phyloP scores from a whole-genome alignment of 2,888 invertebrate genomes.

The Chymomyza caudatula region DNA sequence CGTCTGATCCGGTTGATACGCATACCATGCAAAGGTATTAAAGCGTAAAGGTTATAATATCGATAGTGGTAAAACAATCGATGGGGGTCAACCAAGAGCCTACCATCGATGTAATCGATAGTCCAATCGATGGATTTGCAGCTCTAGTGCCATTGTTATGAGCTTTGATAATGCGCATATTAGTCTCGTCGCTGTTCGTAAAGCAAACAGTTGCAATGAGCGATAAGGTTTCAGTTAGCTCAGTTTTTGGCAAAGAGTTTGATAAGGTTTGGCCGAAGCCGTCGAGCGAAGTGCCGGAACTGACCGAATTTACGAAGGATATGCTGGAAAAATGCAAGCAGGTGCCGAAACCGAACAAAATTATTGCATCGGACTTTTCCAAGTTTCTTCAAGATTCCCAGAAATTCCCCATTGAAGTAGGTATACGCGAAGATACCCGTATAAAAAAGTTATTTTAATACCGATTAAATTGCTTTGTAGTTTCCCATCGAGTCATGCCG shows the following conservation, averaged over 20 bases:
- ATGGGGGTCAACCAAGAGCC: no score
- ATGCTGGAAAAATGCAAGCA: conserved; percentile 50
- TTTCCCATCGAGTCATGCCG: conserved; percentile 73
- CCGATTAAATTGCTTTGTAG: conserved; percentile 36
- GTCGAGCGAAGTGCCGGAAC: neutral
- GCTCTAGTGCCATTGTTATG: neutral
- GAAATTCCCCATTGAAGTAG: conserved; percentile 60
- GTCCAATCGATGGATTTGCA: no score
- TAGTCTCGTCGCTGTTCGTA: neutral
- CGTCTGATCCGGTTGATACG: no score
- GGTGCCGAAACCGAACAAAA: conserved; percentile 45
- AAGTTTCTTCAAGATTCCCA: conserved; percentile 56
- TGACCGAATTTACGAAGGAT: conserved; percentile 46
- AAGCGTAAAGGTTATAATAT: no score
- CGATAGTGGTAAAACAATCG: no score
- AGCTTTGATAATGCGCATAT: neutral
- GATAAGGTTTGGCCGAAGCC: neutral
- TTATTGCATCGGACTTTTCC: conserved; percentile 45
- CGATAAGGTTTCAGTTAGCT: neutral
- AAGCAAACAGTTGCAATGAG: neutral
- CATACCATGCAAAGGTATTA: no score
- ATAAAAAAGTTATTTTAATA: neutral
- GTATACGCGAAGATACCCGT: neutral
- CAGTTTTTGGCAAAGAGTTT: neutral
- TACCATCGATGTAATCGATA: no score